A percentile compares a stretch with the other conserved stretches of the same genome.
Conservation (phyloP, 2,113 vertebrate species). For the Xenopus borealis region DNA sequence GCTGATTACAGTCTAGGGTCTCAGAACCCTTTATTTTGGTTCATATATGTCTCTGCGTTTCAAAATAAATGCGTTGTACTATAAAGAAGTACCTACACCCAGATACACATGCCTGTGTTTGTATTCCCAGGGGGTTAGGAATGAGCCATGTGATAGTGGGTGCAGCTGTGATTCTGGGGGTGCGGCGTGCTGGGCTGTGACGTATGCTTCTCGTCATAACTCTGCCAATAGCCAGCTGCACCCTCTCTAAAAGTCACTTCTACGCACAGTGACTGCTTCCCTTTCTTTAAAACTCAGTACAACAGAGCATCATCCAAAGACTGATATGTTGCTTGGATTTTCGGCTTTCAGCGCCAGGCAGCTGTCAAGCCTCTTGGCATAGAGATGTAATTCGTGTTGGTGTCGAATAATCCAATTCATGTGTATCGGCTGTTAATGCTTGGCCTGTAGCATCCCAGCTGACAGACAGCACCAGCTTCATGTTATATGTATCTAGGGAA, state of each 20-base stretch:
- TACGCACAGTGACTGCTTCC: neutral
- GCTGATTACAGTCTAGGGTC: too few relatives aligned
- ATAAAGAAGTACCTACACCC: too few relatives aligned
- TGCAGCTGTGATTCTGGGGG: neutral
- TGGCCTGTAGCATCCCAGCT: neutral
- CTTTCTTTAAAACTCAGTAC: neutral
- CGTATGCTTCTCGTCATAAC: neutral
- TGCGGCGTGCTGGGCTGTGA: conserved; percentile 9
- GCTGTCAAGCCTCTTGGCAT: conserved; percentile 11
- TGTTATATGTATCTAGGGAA: too few relatives aligned
- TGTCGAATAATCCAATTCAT: conserved; percentile 9
- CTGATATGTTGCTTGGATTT: neutral
- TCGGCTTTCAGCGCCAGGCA: conserved; percentile 10
- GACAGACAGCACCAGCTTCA: neutral
- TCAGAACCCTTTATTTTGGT: too few relatives aligned
- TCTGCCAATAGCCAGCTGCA: neutral
- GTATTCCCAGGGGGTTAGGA: too few relatives aligned
- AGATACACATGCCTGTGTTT: too few relatives aligned
- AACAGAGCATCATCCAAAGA: neutral
- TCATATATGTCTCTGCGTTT: too few relatives aligned
- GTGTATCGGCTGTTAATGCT: conserved; percentile 3
- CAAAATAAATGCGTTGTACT: too few relatives aligned
- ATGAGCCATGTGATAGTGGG: too few relatives aligned
- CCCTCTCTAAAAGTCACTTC: neutral
- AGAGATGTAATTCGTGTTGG: neutral